Conservation (phyloP, 2,888 invertebrate genomes). For the Macrostomum cliftonense region DNA sequence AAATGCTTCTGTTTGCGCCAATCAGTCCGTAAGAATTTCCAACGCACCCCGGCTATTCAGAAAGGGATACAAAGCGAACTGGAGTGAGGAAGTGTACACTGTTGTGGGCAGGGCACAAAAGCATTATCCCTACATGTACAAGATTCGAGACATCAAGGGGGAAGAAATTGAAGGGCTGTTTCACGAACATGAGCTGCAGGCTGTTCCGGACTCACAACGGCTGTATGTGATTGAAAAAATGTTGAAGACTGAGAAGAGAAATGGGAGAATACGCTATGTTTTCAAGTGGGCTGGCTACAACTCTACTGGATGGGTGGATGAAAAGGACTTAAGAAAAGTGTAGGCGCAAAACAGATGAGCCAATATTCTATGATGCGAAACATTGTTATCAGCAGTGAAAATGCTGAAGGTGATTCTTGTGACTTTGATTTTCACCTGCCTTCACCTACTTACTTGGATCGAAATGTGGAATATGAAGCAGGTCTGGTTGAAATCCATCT, state of each 20-base stretch:
- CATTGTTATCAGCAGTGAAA: no score
- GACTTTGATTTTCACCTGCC: no score
- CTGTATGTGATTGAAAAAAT: conserved; percentile 11
- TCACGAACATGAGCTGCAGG: conserved; percentile 12
- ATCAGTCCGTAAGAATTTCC: conserved; percentile 12
- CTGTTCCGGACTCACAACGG: conserved; percentile 3
- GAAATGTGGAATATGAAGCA: no score
- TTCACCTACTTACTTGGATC: no score
- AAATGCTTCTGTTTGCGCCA: background rate
- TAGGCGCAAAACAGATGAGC: no score
- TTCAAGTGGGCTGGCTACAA: background rate
- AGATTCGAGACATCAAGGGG: conserved; percentile 8
- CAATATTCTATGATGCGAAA: no score
- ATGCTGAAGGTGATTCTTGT: no score
- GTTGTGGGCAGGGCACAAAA: conserved; percentile 5
- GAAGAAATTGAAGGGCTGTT: conserved; percentile 9
- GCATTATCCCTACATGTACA: conserved; percentile 5
- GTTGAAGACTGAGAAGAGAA: background rate
- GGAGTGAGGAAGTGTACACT: conserved; percentile 13
- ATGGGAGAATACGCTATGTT: background rate
- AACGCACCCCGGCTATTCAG: conserved; percentile 11
- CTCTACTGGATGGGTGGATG: background rate
- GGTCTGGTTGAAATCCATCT: no score
- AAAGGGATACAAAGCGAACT: conserved; percentile 13
- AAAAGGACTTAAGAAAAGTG: background rate